Evolutionary conservation across 2,797 vertebrate genomes (phyloP), one percentile per base, ranked within the genome.

Genomic region (Syngnathus rostellatus): DNA sequence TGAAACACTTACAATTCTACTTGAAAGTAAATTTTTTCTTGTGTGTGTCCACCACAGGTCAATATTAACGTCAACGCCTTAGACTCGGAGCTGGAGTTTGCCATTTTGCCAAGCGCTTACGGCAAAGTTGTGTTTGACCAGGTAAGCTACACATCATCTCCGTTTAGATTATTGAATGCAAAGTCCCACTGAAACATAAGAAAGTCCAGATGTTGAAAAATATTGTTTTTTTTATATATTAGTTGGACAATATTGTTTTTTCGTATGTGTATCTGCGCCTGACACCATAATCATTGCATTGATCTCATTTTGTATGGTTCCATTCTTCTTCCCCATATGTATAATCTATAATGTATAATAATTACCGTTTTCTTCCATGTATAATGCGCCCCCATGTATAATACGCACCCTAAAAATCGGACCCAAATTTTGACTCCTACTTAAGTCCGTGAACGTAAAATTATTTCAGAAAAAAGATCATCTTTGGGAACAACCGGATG

Each of bases 1-100:
- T 43, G 41, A 43, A 43, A 31, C 31, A 31, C 31, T 31, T 31
- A 31, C 31, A 31, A 31, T 31, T 31, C 31, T 31, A 31, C 31
- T 31, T 31, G 31, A 31, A 31, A 31, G 31, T 31, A 3, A 31
- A 4, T 4, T 31, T 31, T 31, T 31, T 31, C 31, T 31, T 61
- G 55, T 64, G 62, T 68, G 23, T 72, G 39, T 0, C 80, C 37
- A 69, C 67, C 69, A 11, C 81, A 99, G 97, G 91, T 98, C 89
- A 98, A 97, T 1, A 94, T 99, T 76, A 95, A 94, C 45, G 95
- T 99, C 85, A 97, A 93, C 81, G 95, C 94, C 73, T 92, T 99
- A 96, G 97, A 99, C 64, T 96, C 97, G 1, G 97, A 99, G 91
- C 89, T 99, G 93, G 96, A 98, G 86, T 99, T 99, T 69, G 94